A percentile compares a stretch with the other conserved stretches of the same genome.
These are phyloP conservation scores for Mustela nigripes DNA, from an alignment of 2,113 vertebrate species.

Conservation along the genomic window DNA sequence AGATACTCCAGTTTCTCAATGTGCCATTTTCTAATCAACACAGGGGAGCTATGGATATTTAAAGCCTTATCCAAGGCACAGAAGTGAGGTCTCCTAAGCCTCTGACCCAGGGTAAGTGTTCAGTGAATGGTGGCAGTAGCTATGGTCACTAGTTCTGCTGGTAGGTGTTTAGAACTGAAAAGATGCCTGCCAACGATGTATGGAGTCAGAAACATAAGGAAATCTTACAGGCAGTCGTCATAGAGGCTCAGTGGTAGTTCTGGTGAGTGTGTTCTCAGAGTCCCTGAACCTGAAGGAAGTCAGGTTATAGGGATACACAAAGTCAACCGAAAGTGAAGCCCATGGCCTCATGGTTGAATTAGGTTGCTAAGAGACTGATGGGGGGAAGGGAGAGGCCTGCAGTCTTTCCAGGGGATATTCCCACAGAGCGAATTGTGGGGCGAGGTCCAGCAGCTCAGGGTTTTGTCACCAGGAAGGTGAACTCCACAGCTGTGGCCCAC, in stretches of 20 bases:
- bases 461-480: conserved; percentile 37
- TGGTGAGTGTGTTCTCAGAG: not conserved
- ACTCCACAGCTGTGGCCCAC: conserved; percentile 46
- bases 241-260: not conserved
- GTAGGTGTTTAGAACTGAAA: not conserved
- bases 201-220: not conserved
- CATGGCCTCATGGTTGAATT: not conserved
- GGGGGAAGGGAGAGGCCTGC: not conserved
- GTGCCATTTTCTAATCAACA: not conserved
- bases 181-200: not conserved
- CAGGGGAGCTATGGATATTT: not conserved
- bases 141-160: not conserved
- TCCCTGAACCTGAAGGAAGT: not conserved
- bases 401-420: not conserved
- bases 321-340: not conserved
- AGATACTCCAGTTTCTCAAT: not conserved
- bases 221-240: not conserved
- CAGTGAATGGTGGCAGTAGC: not conserved
- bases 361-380: not conserved
- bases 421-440: not conserved
- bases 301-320: not conserved
- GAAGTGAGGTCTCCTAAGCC: not conserved
- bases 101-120: not conserved
- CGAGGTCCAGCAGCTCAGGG: not conserved
- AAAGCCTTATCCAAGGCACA: not conserved